Conservation (phyloP, 2,113 vertebrate species). For the Cranoglanis bouderius region DNA sequence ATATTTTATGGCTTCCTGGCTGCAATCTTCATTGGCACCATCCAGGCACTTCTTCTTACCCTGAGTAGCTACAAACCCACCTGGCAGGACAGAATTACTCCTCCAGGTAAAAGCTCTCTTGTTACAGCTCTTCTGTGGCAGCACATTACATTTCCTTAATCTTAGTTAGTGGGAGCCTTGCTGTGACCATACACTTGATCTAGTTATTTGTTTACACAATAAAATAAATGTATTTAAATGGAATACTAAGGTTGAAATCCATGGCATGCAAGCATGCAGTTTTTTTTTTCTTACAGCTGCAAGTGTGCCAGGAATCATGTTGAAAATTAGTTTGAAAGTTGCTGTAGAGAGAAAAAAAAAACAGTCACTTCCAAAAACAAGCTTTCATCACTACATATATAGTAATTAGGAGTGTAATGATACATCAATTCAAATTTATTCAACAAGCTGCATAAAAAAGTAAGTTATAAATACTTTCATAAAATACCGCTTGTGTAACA, state of each 20-base stretch:
- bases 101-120: constrained; percentile 82
- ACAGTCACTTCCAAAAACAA: not conserved
- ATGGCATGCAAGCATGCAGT: not conserved
- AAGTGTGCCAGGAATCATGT: not conserved
- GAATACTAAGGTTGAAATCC: not conserved
- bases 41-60: constrained; percentile 92
- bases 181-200: not conserved
- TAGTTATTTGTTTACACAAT: not conserved
- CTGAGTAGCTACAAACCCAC: constrained; percentile 90
- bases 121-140: not conserved
- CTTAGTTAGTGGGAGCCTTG: not conserved
- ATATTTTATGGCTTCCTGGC: constrained; percentile 95
- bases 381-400: not conserved
- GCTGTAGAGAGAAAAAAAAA: not conserved
- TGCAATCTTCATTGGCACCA: constrained; percentile 96
- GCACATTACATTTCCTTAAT: not conserved
- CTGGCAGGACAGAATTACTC: constrained; percentile 94
- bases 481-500: not conserved
- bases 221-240: not conserved
- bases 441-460: not conserved
- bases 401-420: not conserved
- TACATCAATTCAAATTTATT: not conserved
- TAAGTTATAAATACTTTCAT: not conserved
- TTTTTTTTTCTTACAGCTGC: not conserved
- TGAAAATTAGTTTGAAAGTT: not conserved